Base-by-base conservation (phyloP, 2,113 vertebrate genomes). In the Larimichthys polyactis region DNA sequence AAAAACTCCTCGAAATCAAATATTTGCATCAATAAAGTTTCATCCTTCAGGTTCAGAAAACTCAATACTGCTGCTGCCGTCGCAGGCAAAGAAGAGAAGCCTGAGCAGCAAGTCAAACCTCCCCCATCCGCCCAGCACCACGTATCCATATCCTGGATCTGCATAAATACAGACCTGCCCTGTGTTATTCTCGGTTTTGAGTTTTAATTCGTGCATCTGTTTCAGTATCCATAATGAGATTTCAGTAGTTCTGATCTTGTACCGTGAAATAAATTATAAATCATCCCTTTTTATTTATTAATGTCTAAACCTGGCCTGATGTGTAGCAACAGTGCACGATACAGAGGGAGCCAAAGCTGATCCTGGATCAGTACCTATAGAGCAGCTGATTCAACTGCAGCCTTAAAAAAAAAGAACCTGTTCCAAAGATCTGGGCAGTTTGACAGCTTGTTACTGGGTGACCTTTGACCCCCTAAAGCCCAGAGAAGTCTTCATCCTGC, bases 391-490 rank as follows among this genome's bases (percentile, higher is more conserved):
- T 75, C 24, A 16, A n/a, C 44, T 51, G 55, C 24, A 68, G 54
- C 72, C 62, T 17, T 29, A 14, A 36, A 36, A 36, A n/a, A 59
- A 24, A 81, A 36, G 65, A 71, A 55, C 69, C 51, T 43, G 17
- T 36, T 20, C 24, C 70, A 78, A 66, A 51, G 46, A 59, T 60
- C 49, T 60, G 58, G 55, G 57, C 55, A 20, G 43, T 64, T 66
- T 82, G 75, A 59, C 67, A 83, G 72, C 55, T 63, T 70, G 51
- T 86, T 86, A 81, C 11, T 17, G 62, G n/a, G 3, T 40, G 70
- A 83, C 76, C 72, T 83, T 73, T 84, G 70, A 75, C 71, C 84
- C 32, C 11, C 1, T 51, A 58, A 82, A 82, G 32, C 71, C 51
- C 43, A 27, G 43, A 79, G 59, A 77, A 40, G 67, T 59, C 74